phyloP scores from a whole-genome alignment of 2,797 vertebrate genomes.

The Gephyroberyx darwinii region DNA sequence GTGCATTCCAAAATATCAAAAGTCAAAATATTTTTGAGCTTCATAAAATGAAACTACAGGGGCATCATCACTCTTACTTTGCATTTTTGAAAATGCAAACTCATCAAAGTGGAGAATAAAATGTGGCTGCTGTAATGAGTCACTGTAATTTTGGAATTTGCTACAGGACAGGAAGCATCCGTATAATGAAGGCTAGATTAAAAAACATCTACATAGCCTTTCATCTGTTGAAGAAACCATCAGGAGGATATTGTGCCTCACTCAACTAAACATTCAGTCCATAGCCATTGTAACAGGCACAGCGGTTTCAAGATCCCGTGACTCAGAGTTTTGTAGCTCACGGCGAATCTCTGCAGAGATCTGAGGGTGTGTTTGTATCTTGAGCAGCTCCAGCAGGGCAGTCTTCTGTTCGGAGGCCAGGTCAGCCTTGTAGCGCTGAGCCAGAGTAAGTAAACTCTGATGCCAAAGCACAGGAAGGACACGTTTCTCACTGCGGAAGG shows the following conservation, averaged over 20 bases:
- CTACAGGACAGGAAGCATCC: background rate
- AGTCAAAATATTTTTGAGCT: background rate
- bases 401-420: conserved; percentile 93
- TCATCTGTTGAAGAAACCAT: background rate
- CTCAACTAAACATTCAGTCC: conserved; percentile 78
- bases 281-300: conserved; percentile 69
- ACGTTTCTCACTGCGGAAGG: conserved; percentile 88
- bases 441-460: conserved; percentile 92
- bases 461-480: conserved; percentile 96
- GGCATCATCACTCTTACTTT: conserved; percentile 27
- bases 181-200: conserved; percentile 2
- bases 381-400: conserved; percentile 91
- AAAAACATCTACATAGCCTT: conserved; percentile 7
- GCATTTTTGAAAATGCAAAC: conserved; percentile 18
- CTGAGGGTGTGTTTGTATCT: conserved; percentile 87
- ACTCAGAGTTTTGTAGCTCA: conserved; percentile 88
- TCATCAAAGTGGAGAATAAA: background rate
- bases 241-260: conserved; percentile 1
- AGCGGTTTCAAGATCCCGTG: conserved; percentile 86
- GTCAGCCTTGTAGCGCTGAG: conserved; percentile 96
- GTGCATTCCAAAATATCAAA: conserved; percentile 10
- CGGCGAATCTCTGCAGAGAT: conserved; percentile 90
- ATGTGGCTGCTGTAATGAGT: conserved; percentile 9
- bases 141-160: background rate
- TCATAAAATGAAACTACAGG: conserved; percentile 6